A percentile compares a stretch with the other conserved stretches of the same genome.
Conservation (phyloP, 2,113 vertebrate genomes). For the Lethenteron camtschaticum region DNA sequence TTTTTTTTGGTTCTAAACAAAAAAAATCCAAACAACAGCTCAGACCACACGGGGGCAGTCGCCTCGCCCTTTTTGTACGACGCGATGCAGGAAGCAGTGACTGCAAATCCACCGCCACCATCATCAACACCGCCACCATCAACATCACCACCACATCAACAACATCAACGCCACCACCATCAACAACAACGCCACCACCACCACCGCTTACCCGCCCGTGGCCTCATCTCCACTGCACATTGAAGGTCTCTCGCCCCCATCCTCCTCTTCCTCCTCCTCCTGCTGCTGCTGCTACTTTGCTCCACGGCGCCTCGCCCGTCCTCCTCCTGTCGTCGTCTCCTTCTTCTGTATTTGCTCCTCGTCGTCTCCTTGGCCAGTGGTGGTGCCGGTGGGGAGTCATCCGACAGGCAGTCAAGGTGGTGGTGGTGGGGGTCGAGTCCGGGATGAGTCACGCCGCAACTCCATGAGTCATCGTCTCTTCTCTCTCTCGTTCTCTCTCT, state of each 20-base stretch:
- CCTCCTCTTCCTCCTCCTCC: neutral
- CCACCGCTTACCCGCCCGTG: neutral
- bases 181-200: neutral
- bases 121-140: neutral
- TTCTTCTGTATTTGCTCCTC: neutral
- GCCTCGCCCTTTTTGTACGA: too few species aligned
- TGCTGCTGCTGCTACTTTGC: neutral
- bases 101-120: neutral
- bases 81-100: too few species aligned
- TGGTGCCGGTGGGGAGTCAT: too few species aligned
- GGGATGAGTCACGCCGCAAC: too few species aligned
- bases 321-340: neutral
- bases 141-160: neutral
- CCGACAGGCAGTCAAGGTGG: too few species aligned
- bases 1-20: too few species aligned
- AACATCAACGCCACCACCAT: neutral
- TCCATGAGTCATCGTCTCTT: too few species aligned
- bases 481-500: too few species aligned
- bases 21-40: too few species aligned
- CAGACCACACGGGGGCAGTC: too few species aligned
- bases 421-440: too few species aligned
- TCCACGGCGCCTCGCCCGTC: neutral
- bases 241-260: neutral
- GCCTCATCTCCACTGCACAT: neutral
- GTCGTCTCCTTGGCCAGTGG: too few species aligned